Evolutionary conservation across 2,797 vertebrate species (phyloP).

Genomic region (Luscinia luscinia): DNA sequence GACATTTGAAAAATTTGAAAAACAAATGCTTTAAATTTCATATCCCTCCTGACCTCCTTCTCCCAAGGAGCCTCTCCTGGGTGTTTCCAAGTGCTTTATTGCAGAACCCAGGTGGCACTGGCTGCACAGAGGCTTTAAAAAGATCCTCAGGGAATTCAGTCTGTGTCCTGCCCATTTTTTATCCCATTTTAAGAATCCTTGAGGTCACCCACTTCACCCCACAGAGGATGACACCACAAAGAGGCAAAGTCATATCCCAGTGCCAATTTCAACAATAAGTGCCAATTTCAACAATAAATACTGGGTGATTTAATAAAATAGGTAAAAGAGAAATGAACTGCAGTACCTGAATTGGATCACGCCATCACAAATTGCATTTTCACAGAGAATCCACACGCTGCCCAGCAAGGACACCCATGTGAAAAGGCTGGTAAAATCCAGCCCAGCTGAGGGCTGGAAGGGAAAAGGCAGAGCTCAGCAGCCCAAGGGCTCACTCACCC

Average conservation of each 20-base stretch:
- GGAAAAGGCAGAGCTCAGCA: neutral
- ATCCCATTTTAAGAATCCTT: rapidly evolving
- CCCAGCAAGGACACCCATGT: rapidly evolving
- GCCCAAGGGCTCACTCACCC: conserved; percentile 73
- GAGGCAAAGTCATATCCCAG: neutral
- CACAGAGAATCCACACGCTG: rapidly evolving
- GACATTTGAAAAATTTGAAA: neutral
- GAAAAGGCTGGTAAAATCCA: neutral
- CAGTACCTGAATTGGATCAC: too few relatives aligned
- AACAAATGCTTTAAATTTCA: neutral
- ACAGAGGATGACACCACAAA: neutral
- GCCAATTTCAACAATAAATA: neutral
- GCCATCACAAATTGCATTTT: neutral
- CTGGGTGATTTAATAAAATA: neutral
- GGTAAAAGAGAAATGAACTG: neutral
- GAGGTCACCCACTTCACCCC: neutral
- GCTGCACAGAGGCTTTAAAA: neutral
- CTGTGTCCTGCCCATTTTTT: neutral
- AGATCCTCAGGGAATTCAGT: neutral
- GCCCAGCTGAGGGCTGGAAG: neutral
- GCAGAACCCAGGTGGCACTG: neutral
- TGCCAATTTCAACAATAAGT: neutral
- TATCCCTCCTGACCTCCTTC: too few relatives aligned
- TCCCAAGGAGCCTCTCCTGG: neutral
- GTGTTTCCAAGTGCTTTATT: neutral